Percentiles rank a stretch among this genome's conserved stretches.
phyloP scores from a whole-genome alignment of 2,113 vertebrate species.

The Aspiorhynchus laticeps region DNA sequence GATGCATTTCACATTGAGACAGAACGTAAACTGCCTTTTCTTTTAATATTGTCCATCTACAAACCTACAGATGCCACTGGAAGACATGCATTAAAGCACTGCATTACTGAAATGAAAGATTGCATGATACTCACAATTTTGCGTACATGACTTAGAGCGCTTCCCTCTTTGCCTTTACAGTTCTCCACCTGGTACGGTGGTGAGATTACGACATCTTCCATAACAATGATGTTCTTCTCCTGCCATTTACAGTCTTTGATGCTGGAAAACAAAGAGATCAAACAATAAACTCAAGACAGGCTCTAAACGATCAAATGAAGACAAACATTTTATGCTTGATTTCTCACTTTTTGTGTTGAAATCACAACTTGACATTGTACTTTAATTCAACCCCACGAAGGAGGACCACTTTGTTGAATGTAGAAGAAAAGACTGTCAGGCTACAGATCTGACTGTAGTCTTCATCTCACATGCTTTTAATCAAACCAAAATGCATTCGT shows the following conservation, averaged over 20 bases:
- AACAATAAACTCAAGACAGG: background rate
- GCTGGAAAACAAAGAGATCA: slow-evolving; percentile 70
- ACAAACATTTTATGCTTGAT: background rate
- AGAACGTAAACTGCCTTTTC: background rate
- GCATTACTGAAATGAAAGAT: background rate
- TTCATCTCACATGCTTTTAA: background rate
- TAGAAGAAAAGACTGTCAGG: background rate
- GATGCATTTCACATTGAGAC: background rate
- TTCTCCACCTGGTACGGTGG: slow-evolving; percentile 98
- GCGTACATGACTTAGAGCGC: slow-evolving; percentile 98
- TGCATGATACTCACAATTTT: slow-evolving; percentile 93
- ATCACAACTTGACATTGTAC: background rate
- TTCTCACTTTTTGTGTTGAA: background rate
- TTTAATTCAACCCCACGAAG: background rate
- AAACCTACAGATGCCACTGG: background rate
- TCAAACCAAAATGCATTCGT: background rate
- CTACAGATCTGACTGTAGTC: background rate
- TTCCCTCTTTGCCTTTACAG: slow-evolving; percentile 99
- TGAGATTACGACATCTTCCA: slow-evolving; percentile 97
- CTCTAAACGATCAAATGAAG: background rate
- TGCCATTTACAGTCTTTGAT: slow-evolving; percentile 99
- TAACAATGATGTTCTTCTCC: slow-evolving; percentile 99
- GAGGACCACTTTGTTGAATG: background rate
- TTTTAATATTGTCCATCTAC: background rate
- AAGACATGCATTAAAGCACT: background rate